phyloP scores from a whole-genome alignment of 2,113 vertebrate genomes.

The Riparia riparia region DNA sequence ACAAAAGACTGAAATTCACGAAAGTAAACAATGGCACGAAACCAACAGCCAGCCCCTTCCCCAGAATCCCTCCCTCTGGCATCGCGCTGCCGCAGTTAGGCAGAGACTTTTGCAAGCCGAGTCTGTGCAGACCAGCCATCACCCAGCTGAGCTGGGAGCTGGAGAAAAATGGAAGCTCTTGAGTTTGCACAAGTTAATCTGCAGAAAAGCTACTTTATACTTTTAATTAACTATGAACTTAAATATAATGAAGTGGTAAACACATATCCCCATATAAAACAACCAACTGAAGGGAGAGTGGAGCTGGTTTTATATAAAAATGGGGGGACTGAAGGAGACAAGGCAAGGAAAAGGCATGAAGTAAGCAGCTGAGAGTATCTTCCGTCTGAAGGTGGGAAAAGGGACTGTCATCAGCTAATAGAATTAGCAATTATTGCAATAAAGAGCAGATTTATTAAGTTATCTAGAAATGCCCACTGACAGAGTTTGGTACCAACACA shows the following conservation, averaged over 20 bases:
- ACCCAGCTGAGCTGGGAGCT: not conserved
- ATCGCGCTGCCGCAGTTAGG: constrained; percentile 8
- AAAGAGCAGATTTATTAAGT: not conserved
- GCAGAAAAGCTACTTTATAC: not conserved
- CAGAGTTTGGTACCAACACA: not conserved
- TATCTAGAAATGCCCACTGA: not conserved
- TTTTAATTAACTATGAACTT: not conserved
- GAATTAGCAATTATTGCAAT: not conserved
- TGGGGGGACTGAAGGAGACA: not conserved
- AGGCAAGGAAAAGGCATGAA: not conserved
- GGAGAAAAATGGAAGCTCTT: not conserved
- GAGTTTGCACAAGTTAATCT: not conserved
- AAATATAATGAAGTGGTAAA: not conserved
- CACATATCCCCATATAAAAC: not conserved
- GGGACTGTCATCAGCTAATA: not conserved
- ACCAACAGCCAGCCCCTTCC: constrained; percentile 61
- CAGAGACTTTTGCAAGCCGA: not conserved
- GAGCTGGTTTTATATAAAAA: not conserved
- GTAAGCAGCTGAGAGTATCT: not conserved
- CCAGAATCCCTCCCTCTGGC: constrained; percentile 67
- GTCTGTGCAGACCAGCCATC: not conserved
- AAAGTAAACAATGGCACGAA: constrained; percentile 73
- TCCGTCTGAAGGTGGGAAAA: not conserved
- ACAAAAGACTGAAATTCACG: constrained; percentile 59
- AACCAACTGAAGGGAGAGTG: fast-evolving